Base-by-base conservation (phyloP, 2,888 invertebrate species). In the Lithophane ornitopus region DNA sequence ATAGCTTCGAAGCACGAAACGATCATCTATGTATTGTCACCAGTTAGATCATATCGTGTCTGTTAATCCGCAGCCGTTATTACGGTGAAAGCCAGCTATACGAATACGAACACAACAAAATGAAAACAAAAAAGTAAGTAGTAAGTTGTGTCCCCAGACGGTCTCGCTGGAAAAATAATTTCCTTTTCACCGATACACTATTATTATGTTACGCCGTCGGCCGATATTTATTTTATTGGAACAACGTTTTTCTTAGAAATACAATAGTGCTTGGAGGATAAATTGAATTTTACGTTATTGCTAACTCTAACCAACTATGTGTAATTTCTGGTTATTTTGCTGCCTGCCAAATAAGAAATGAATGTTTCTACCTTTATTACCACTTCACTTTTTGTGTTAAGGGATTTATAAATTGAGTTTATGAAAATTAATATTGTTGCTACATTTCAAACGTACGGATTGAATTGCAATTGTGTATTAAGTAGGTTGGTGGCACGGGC, bases 1-100 rank as follows among this genome's bases (percentile, higher is more conserved):
- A 92, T 91, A 81, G 87, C 80, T 74, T 70, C 62, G 74, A 70
- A 85, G 81, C 90, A 90, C 87, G 89, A 77, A 85, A 88, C 76
- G 69, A 84, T 80, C 73, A 79, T 69, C 81, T 66, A 74, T 76
- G 79, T 83, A 82, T 82, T 85, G 83, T 87, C 87, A 87, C 76
- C 46, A 74, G 66, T 71, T 74, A 76, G 79, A 84, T 85, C 63
- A 68, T 81, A 83, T 86, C 85, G 67, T 61, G 59, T 58, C 63
- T 58, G 71, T 61, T 82, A 83, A 86, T 76, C 74, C 69, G 16
- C 62, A 62, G 62, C 46, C 66, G 16, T 69, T 66, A 80, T 80
- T 76, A 80, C 69, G 44, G 73, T 76, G 74, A 86, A 85, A 76
- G 71, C 54, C 34, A 73, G 56, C 59, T 70, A n/a, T 54, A 61